Evolutionary conservation across 35 echinoderm and acorn worm species (phyloP), one percentile per base, ranked within the genome.

Genomic region (Ptychodera flava): DNA sequence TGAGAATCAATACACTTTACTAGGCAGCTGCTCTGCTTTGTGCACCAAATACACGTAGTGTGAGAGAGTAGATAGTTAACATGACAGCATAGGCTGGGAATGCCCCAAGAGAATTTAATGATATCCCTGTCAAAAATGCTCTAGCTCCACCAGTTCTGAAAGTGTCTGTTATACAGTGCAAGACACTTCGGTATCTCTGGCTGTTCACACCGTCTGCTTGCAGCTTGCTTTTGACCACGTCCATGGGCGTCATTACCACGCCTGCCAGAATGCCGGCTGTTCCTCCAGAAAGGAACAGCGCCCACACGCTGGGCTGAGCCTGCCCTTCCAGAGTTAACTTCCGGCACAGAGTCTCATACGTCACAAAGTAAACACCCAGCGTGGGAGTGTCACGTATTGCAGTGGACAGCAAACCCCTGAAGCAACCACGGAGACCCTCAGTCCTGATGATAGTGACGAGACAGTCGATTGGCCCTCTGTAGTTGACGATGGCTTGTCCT

Each of bases 31-130:
- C n/a, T n/a, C n/a, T n/a, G n/a, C n/a, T n/a, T n/a, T n/a, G n/a
- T n/a, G n/a, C n/a, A n/a, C n/a, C n/a, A n/a, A n/a, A n/a, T n/a
- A n/a, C n/a, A n/a, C n/a, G n/a, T n/a, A n/a, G n/a, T n/a, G n/a
- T n/a, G n/a, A 97, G 35, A 29, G 92, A 85, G 10, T 91, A 92
- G 1, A 89, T 88, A 2, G 95, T 92, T 37, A 97, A 97, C 0
- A 88, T 97, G 33, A 92, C 87, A n/a, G 95, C 95, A 86, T 97
- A 94, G 33, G 92, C 92, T 0, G 95, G 95, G 76, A 97, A 97
- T 10, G 95, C 95, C 31, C 95, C 83, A 33, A 97, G 53, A 33
- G 94, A 81, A 16, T 89, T 92, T 28, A 88, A 85, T 16, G 92
- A 92, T 28, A 97, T 88, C 82, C 95, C 95, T 77, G 36, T 89